Base-by-base conservation (phyloP, 2,888 invertebrate species). In the Agrotis exclamationis region DNA sequence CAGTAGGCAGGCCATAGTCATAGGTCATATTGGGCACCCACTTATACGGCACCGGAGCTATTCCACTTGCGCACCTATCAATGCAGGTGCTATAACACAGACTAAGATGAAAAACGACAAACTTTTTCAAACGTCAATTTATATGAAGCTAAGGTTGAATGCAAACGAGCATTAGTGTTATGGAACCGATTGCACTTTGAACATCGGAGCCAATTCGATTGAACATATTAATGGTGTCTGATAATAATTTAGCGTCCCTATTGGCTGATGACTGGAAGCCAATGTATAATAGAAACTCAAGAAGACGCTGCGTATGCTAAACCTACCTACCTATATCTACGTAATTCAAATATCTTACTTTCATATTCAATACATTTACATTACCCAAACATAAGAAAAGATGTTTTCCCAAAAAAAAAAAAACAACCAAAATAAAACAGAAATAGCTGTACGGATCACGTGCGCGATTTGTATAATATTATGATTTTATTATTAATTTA, bases 401-500 rank as follows among this genome's bases (percentile, higher is more conserved):
- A 47, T 60, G 64, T 62, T 78, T 80, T 78, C 67, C 65, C 71
- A 69, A 64, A 88, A 89, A n/a, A n/a, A 90, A 69, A 67, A 88
- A 89, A 90, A 88, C 87, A 87, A 91, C 86, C 90, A 91, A 93
- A 94, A 94, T 93, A 93, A 91, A 93, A 94, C 94, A 93, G 91
- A 92, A 90, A 94, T 92, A 90, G 91, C 90, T 80, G 68, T 70
- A 80, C 62, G 72, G 58, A 78, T 84, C 74, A 76, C 73, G 91
- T 91, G 89, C 91, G 88, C 92, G 93, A 93, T 94, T 94, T 93
- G 93, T 93, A 91, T 93, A 93, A 94, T 93, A 94, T 94, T 94
- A 95, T 93, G 92, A 94, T 95, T 94, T 95, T 95, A 95, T 94
- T 96, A 96, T 95, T 95, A 94, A 96, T 96, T 95, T 96, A 95